These are phyloP conservation scores for Aethes cnicana DNA, from an alignment of 2,888 invertebrate species.

Conservation along the genomic window DNA sequence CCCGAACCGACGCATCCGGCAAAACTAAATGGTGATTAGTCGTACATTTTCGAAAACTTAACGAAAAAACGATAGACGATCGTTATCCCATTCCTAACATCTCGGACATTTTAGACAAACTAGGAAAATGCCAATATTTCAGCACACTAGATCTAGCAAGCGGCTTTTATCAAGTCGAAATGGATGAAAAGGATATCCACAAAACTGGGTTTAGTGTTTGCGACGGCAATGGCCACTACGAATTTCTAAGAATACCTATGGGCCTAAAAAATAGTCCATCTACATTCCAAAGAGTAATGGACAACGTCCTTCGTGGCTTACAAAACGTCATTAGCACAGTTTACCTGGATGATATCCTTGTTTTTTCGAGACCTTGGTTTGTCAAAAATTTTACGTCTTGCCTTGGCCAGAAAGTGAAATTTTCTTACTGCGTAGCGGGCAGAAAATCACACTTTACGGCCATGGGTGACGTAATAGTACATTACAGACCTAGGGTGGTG, in stretches of 20 bases:
- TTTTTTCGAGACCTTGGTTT: too few species aligned
- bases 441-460: too few species aligned
- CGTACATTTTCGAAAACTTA: too few species aligned
- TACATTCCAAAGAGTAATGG: not conserved
- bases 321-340: not conserved
- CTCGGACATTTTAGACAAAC: conserved; percentile 16
- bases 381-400: too few species aligned
- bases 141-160: conserved; percentile 34
- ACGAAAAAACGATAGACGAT: too few species aligned
- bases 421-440: too few species aligned
- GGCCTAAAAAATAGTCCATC: not conserved
- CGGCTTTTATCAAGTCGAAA: conserved; percentile 32
- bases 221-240: not conserved
- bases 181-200: not conserved
- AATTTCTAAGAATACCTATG: not conserved
- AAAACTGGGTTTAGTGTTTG: not conserved
- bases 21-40: too few species aligned
- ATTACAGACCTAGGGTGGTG: too few species aligned
- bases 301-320: not conserved
- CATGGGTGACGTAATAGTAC: too few species aligned
- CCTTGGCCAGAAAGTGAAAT: too few species aligned
- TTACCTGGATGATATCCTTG: not conserved
- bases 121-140: conserved; percentile 33
- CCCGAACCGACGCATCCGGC: too few species aligned
- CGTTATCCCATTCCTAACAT: conserved; percentile 15